phyloP scores from a whole-genome alignment of 1,140 invertebrate species.

The Cyclina sinensis region DNA sequence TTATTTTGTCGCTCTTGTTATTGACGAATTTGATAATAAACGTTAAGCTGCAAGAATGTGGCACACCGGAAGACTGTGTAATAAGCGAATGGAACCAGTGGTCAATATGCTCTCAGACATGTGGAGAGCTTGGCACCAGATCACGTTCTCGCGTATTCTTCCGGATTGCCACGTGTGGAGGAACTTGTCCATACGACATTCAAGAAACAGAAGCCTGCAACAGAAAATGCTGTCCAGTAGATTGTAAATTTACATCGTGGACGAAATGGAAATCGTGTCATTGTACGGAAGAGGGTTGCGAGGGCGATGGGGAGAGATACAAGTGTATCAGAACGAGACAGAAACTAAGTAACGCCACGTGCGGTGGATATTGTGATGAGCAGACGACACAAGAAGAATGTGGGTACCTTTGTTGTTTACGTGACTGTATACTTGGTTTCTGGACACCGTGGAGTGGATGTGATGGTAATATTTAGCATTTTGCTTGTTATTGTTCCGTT shows the following conservation, averaged over 20 bases:
- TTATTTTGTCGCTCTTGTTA: background rate
- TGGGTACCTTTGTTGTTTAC: constrained; percentile 72
- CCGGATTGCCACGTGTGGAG: constrained; percentile 53
- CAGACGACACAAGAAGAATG: constrained; percentile 49
- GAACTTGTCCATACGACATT: constrained; percentile 39
- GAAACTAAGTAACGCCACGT: constrained; percentile 34
- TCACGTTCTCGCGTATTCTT: constrained; percentile 49
- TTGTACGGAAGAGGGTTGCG: constrained; percentile 42
- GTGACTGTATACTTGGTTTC: constrained; percentile 66
- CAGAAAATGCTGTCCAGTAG: constrained; percentile 67
- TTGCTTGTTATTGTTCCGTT: too few species aligned
- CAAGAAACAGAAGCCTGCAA: constrained; percentile 70
- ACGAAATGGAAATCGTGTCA: constrained; percentile 58
- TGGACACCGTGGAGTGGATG: constrained; percentile 71
- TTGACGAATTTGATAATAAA: background rate
- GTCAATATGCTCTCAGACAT: constrained; percentile 63
- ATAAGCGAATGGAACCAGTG: constrained; percentile 69
- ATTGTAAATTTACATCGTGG: constrained; percentile 70
- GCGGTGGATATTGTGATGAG: constrained; percentile 74
- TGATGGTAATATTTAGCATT: constrained; percentile 48
- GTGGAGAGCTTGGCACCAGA: constrained; percentile 65
- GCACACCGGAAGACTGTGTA: constrained; percentile 66
- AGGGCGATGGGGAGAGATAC: constrained; percentile 40
- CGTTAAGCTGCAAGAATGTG: background rate
- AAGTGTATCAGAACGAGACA: constrained; percentile 64